phyloP scores from a whole-genome alignment of 2,113 vertebrate genomes.

The Coturnix japonica region DNA sequence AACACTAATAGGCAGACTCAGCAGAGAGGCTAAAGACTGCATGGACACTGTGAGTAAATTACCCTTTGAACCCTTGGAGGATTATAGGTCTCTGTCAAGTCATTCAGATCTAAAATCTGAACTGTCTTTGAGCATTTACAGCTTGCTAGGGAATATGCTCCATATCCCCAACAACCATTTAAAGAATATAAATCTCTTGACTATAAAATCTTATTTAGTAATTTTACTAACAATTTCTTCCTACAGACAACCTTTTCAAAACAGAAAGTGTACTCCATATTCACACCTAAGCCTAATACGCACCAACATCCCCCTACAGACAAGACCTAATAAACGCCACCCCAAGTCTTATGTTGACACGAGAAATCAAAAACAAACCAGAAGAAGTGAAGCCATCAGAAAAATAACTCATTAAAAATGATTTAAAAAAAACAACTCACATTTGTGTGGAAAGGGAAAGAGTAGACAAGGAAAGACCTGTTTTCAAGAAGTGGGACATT shows the following conservation, averaged over 20 bases:
- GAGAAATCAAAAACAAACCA: background rate
- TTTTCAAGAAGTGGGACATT: background rate
- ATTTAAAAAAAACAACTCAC: background rate
- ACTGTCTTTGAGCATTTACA: conserved; percentile 10
- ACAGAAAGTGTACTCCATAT: background rate
- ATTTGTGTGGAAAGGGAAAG: background rate
- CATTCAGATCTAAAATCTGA: conserved; percentile 26
- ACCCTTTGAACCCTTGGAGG: background rate
- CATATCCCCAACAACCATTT: background rate
- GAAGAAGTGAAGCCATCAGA: background rate
- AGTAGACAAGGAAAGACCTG: background rate
- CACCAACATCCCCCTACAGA: background rate
- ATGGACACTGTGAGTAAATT: background rate
- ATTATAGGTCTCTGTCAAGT: conserved; percentile 31
- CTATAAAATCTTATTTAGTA: background rate
- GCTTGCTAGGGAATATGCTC: background rate
- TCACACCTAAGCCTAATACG: background rate
- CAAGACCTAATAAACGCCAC: background rate
- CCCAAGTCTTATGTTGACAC: background rate
- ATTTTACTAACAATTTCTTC: background rate
- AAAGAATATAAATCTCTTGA: background rate
- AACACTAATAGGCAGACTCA: background rate
- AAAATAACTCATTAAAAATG: background rate
- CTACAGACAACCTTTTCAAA: background rate
- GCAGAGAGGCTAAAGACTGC: conserved; percentile 4